Base-by-base conservation (phyloP, 2,888 invertebrate genomes). In the Ctenicera cuprea region DNA sequence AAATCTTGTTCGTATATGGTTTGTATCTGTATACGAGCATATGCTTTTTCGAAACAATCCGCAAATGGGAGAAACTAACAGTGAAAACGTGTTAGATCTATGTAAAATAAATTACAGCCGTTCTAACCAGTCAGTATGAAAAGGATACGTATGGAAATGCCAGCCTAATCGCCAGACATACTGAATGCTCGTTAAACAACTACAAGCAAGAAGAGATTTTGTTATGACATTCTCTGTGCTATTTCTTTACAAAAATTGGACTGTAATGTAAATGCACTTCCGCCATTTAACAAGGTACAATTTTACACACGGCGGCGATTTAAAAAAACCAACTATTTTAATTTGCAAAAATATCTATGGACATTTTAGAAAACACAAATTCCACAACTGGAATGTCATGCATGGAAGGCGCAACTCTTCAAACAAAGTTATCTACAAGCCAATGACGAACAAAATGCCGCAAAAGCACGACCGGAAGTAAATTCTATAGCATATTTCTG, bases 1-100 rank as follows among this genome's bases (percentile, higher is more conserved):
- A 69, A 69, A 68, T 73, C 73, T 73, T 59, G 43, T 12, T 59
- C 71, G 57, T 70, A 70, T 70, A 70, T 70, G 70, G 70, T 41
- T 52, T 70, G 70, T 70, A 63, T 52, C 70, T 52, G 62, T 62
- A 43, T 48, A 38, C 26, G 62, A 45, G 62, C 61, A 18, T 45
- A 20, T 48, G 48, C 26, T 66, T 48, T 45, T 68, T 16, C 45
- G 38, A 1, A 52, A 14, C 9, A 52, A 62, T 50, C 63, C 43
- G 54, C 37, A 70, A 63, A 70, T 70, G 70, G 70, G 26, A 45
- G 43, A 69, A 63, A 48, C 63, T 62, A 70, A 52, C 69, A 62
- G 65, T 52, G 52, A 62, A 52, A 50, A 68, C 68, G 68, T 68
- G 68, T 68, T 37, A 50, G 33, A 62, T 63, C 30, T 33, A 52